Evolutionary conservation across 2,113 vertebrate species (phyloP), one percentile per base, ranked within the genome.

Genomic region (Thymallus thymallus): DNA sequence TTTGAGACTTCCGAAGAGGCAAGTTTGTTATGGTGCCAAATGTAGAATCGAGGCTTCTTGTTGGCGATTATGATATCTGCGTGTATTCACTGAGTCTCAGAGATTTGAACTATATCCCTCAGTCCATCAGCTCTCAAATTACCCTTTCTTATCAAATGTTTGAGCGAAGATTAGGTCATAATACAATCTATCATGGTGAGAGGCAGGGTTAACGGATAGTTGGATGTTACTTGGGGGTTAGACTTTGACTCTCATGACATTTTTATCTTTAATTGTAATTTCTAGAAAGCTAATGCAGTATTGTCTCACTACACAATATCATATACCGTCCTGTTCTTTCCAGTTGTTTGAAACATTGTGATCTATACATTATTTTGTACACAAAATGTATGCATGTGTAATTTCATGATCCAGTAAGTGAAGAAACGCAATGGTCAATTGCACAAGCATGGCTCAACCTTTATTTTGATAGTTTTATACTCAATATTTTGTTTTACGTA

Each of bases 151-250:
- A 88, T 90, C 86, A 76, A 83, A 80, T 84, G 79, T 87, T 88
- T 87, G 84, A 90, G 81, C 60, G 82, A 72, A 90, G 90, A 91
- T 91, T 91, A 91, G 85, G 78, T 78, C 82, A 85, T 88, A 90
- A 90, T 90, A 78, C 84, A 69, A 83, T 85, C 82, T 29, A 86
- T 88, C 89, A 87, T 78, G 77, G 63, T 78, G 82, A 85, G 83
- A 82, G 84, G 81, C 87, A 85, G 88, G 74, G 84, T 84, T 86
- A 87, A 84, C 87, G 87, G 90, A 84, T 81, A 51, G 48, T 51
- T 51, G 14, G 16, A 51, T 51, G 48, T 51, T 16, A 18, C 48
- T 51, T 60, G 18, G 5, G 56, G 56, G 56, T 60, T 60, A 22
- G 56, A 60, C 20, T 60, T 22, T 60, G 6, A 60, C 56, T 23